Conservation (phyloP, 2,888 invertebrate genomes). For the Pheosia tremula region DNA sequence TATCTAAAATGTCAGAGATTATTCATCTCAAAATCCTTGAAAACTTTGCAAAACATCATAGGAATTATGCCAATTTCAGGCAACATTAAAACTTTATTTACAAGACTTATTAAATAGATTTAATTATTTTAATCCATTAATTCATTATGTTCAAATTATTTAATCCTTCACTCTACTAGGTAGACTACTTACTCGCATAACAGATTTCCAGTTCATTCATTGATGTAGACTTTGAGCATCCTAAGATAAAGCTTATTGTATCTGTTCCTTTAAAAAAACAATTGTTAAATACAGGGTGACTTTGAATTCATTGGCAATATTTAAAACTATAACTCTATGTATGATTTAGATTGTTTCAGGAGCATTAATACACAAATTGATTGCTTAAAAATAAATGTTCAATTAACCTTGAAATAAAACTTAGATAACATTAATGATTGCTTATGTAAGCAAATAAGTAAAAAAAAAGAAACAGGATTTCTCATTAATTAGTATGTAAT, state of each 20-base stretch:
- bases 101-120: background rate
- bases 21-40: background rate
- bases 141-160: background rate
- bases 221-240: constrained; percentile 14
- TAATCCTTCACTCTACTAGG: background rate
- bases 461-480: no score
- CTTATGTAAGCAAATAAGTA: no score
- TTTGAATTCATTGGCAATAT: no score
- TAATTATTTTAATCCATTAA: background rate
- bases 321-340: no score
- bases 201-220: constrained; percentile 14
- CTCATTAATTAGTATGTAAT: no score
- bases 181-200: constrained; percentile 12
- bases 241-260: background rate
- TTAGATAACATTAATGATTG: no score
- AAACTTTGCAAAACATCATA: background rate
- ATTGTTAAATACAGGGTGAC: no score
- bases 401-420: no score
- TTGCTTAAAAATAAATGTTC: no score
- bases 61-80: background rate
- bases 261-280: constrained; percentile 20
- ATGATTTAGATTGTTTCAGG: no score
- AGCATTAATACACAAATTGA: no score
- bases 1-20: background rate
- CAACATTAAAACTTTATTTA: background rate